Base-by-base conservation (phyloP, 2,797 vertebrate genomes). In the Naso thynnoides region DNA sequence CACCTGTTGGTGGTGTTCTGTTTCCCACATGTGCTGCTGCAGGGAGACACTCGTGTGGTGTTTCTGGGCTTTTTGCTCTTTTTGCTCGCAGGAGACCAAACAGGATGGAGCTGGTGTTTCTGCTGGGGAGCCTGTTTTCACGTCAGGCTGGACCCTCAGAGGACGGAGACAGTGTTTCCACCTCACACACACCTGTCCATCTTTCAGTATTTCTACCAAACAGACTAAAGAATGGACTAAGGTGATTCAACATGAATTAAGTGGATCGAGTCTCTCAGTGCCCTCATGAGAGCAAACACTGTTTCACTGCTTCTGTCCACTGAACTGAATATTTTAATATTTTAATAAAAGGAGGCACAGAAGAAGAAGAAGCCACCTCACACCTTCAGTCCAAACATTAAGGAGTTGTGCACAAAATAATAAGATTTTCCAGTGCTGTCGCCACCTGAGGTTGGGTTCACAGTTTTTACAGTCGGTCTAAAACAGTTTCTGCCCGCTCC, bases 1-100 rank as follows among this genome's bases (percentile, higher is more conserved):
- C 76, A 53, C 89, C 83, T 71, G 78, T 65, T 54, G 84, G 83
- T 72, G 87, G 87, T 50, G 73, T 33, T 76, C 52, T 58, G 73
- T 70, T 66, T 24, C 59, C 83, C 81, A 86, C 77, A 58, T 15
- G 49, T 83, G 79, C 83, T 81, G 75, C 79, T 82, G 77, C 79
- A 66, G 75, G 72, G 67, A 64, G 53, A 60, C 67, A 41, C 64
- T 48, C 31, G 31, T 31, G 31, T 31, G 31, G 31, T 31, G 31
- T 31, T 31, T 53, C 44, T 54, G 41, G 23, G 56, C 31, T 61
- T 75, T 67, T 60, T 53, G 64, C 79, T 84, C 27, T 66, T 71
- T 56, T 59, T 19, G 53, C 55, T 73, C 8, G 2, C n/a, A 15
- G 36, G 29, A 73, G 13, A n/a, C 27, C 5, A 14, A 21, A 63